Base-by-base conservation (phyloP, 2,797 vertebrate species). In the Sciurus vulgaris region DNA sequence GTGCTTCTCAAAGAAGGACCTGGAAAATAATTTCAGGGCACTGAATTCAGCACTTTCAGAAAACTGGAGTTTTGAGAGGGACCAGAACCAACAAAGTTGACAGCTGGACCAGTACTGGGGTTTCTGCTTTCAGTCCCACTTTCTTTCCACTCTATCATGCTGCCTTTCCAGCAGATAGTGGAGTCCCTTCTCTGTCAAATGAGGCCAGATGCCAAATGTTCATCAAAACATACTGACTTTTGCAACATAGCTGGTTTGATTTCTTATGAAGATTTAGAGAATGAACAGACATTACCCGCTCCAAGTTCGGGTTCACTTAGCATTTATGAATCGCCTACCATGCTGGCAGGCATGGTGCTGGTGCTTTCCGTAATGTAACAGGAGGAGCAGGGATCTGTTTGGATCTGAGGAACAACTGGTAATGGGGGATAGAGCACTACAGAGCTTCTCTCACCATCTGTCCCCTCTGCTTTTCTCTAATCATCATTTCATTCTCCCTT, bases 361-460 rank as follows among this genome's bases (percentile, higher is more conserved):
- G 30, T 44, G 17, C 41, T 84, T 76, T 77, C 65, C 61, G 44
- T 93, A n/a, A 65, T 67, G 44, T 10, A 59, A 35, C 28, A 33
- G 56, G 77, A 90, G 85, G 92, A 26, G 0, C 51, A 63, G 49
- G 44, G 65, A 56, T 91, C 78, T 89, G 35, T 82, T 38, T 77
- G 65, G 15, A 69, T 76, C 82, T 35, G 56, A 72, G 7, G 73
- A 92, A 79, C 73, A 78, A 77, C 28, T 59, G 74, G 54, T 35
- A 44, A 41, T 51, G 70, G 54, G 18, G 30, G 86, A 47, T 12
- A 51, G 85, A 59, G 69, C 8, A 10, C n/a, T 10, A 1, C 12
- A 10, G 61, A 44, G 87, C 51, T 82, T 73, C 81, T 86, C 69
- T 38, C 0, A 1, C 95, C 90, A 90, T 93, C 97, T 96, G 96